Base-by-base conservation (phyloP, 2,113 vertebrate species). In the Prinia subflava region DNA sequence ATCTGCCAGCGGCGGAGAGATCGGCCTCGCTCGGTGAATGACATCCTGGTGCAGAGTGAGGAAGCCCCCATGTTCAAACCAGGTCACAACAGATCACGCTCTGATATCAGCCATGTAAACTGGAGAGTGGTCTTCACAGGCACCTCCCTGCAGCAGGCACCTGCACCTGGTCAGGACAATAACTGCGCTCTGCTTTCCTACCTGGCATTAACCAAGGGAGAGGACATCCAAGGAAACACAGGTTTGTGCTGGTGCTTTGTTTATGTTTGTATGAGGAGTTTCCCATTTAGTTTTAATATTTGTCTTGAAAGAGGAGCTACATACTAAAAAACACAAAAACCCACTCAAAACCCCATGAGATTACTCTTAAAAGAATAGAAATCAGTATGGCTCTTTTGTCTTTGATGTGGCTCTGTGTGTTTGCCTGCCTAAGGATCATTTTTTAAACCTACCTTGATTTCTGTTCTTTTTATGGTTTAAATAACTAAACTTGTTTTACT, bases 1-100 rank as follows among this genome's bases (percentile, higher is more conserved):
- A 96, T 98, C 50, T 98, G 98, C 89, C 98, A 99, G 39, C 98
- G 98, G 83, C 98, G 99, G 94, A 98, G 98, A 83, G 98, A 98
- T 92, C 97, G 99, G 39, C 99, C 99, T 8, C 98, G 98, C 25
- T 99, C 99, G 5, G 99, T 99, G 92, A 99, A 99, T 2, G 99
- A 99, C 97, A 97, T 99, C 93, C 92, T 98, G 14, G 98, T 97
- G 33, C 98, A 98, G 28, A 95, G 80, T 76, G 99, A 99, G 82
- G 99, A 99, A 47, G 78, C 79, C 90, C 97, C 37, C 30, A 86
- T 96, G 14, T 99, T 99, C 95, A 99, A 99, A 95, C 98, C 98
- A 50, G 99, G 99, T 24, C 99, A 99, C 95, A 98, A 98, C 95
- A 98, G 99, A 21, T 99, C 99, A 9, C 98, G 98, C 65, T 99